These are phyloP conservation scores for Stegodyphus dumicola DNA, from an alignment of 1,140 invertebrate genomes.

Conservation along the genomic window DNA sequence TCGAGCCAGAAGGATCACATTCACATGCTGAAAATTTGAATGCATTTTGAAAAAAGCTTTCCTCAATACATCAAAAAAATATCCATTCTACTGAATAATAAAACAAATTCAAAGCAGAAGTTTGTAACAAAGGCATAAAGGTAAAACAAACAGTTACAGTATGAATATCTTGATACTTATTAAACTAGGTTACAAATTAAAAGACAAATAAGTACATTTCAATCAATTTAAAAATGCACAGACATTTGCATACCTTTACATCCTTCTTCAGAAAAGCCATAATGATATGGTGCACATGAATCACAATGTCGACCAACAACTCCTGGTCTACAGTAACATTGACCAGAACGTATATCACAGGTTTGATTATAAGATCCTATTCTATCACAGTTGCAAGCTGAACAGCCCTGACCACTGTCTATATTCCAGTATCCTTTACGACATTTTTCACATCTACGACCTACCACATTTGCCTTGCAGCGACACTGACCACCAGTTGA, in stretches of 20 bases:
- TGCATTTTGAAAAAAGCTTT: too few species aligned
- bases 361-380: slow-evolving; percentile 85
- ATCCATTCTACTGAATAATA: too few species aligned
- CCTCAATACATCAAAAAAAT: too few species aligned
- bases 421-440: slow-evolving; percentile 89
- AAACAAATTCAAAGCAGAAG: too few species aligned
- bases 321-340: slow-evolving; percentile 87
- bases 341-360: slow-evolving; percentile 81
- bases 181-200: not conserved
- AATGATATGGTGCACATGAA: slow-evolving; percentile 84
- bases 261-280: slow-evolving; percentile 87
- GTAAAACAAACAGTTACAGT: too few species aligned
- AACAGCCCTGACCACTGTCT: slow-evolving; percentile 78
- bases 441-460: slow-evolving; percentile 89
- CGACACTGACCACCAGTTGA: slow-evolving; percentile 84
- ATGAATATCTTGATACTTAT: too few species aligned
- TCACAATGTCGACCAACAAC: slow-evolving; percentile 87
- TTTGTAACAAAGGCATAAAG: too few species aligned
- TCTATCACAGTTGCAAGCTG: slow-evolving; percentile 84
- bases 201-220: not conserved
- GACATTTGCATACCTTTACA: slow-evolving; percentile 72
- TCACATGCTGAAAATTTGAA: slow-evolving; percentile 74
- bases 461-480: slow-evolving; percentile 88
- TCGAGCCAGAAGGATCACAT: slow-evolving; percentile 88
- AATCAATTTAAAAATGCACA: not conserved